These are phyloP conservation scores for Dromius quadrimaculatus DNA, from an alignment of 2,888 invertebrate species.

Conservation along the genomic window DNA sequence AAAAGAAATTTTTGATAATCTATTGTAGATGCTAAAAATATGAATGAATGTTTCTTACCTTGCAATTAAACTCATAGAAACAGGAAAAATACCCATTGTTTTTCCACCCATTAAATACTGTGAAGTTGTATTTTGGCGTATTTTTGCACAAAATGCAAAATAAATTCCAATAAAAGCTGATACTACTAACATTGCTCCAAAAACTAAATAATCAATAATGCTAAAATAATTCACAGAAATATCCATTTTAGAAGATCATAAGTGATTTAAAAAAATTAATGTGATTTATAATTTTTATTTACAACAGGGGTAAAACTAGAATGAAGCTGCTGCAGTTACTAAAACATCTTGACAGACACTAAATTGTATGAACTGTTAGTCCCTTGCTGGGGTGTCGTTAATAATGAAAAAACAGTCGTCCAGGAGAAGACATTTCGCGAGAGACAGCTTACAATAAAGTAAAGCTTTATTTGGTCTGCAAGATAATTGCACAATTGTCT, in stretches of 20 bases:
- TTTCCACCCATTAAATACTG: conserved; percentile 83
- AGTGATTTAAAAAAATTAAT: no score
- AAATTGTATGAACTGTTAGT: conserved; percentile 17
- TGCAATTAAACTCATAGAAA: conserved; percentile 82
- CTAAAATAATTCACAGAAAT: conserved; percentile 68
- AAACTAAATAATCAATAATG: conserved; percentile 75
- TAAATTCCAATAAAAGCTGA: conserved; percentile 78
- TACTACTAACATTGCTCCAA: conserved; percentile 74
- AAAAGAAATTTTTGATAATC: neutral
- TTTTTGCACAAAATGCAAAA: conserved; percentile 77
- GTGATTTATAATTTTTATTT: conserved; percentile 26
- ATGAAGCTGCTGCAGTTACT: conserved; percentile 16
- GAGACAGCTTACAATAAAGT: conserved; percentile 29
- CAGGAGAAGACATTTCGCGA: conserved; percentile 47
- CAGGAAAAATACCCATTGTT: conserved; percentile 82
- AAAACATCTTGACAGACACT: conserved; percentile 32
- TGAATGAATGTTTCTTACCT: conserved; percentile 68
- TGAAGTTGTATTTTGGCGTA: conserved; percentile 77
- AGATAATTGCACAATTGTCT: conserved; percentile 44
- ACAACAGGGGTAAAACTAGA: conserved; percentile 17
- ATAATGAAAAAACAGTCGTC: conserved; percentile 36
- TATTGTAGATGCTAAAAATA: neutral
- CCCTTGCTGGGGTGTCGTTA: conserved; percentile 32
- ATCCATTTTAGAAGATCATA: no score
- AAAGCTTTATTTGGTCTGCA: conserved; percentile 43